Evolutionary conservation across 1,140 invertebrate genomes (phyloP).

Genomic region (Schlechtendalia chinensis): DNA sequence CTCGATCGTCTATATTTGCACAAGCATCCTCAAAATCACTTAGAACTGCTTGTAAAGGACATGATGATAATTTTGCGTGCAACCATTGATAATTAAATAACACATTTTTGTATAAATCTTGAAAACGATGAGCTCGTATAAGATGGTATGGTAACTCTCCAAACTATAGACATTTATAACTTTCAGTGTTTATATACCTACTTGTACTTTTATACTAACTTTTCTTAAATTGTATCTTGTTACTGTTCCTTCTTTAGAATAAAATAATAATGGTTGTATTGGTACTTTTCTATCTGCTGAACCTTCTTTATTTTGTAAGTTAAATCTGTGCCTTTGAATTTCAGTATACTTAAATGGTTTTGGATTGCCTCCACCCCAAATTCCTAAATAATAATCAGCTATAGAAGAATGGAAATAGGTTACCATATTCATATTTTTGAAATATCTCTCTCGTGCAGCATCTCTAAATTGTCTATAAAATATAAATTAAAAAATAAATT

Average conservation of each 20-base stretch:
- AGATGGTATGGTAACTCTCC: conserved; percentile 95
- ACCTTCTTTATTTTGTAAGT: conserved; percentile 85
- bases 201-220: conserved; percentile 59
- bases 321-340: conserved; percentile 80
- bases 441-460: conserved; percentile 89
- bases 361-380: conserved; percentile 89
- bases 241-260: conserved; percentile 81
- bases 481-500: not conserved
- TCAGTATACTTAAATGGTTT: conserved; percentile 97
- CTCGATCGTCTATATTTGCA: conserved; percentile 77
- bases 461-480: conserved; percentile 82
- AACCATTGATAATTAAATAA: conserved; percentile 98
- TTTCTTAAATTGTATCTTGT: conserved; percentile 85
- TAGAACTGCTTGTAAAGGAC: conserved; percentile 89
- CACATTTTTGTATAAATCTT: conserved; percentile 89
- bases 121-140: conserved; percentile 83
- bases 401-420: conserved; percentile 96
- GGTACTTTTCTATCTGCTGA: conserved; percentile 94
- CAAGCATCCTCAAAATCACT: conserved; percentile 96
- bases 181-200: conserved; percentile 7
- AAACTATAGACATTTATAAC: conserved; percentile 64
- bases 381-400: conserved; percentile 95
- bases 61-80: conserved; percentile 91
- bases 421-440: conserved; percentile 95
- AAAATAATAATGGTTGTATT: conserved; percentile 89